Evolutionary conservation across 2,797 vertebrate genomes (phyloP), one percentile per base, ranked within the genome.

Genomic region (Neostethus bicornis): DNA sequence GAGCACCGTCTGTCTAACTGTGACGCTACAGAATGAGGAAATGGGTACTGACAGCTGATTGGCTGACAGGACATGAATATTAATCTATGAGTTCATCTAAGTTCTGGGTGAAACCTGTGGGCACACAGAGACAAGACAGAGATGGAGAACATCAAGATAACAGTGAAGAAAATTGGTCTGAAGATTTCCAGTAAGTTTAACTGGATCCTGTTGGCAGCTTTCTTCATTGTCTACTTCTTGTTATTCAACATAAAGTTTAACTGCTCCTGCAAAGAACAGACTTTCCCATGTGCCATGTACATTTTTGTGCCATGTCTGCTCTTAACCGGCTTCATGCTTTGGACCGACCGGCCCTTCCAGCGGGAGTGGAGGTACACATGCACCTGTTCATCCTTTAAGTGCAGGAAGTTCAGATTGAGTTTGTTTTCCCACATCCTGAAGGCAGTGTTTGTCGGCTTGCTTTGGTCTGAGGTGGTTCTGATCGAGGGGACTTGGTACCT

Each of bases 301-400:
- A 0, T 52, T 16, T 0, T 9, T 41, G 25, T 52, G 14, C 50
- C 50, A 9, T 52, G 23, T 29, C 20, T 52, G 1, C 14, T 52
- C 2, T 41, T 41, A 3, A 28, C 0, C 8, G 1, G 26, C 14
- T 28, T 52, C 26, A 25, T n/a, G 4, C 50, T 52, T 35, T 52
- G 50, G 50, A 17, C 0, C 17, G 50, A 52, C 0, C 2, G 29
- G 17, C 0, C 0, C 0, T 52, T 39, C 12, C 20, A 39, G 5
- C 0, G 12, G 29, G 7, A 19, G 16, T 52, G 4, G 25, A 41
- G 20, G 10, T 52, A 52, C 9, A 10, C 37, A 5, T 51, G 9
- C 0, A 38, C 1, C 21, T 51, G n/a, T 1, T 11, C 20, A 25
- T 19, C 31, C 14, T 1, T 5, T 1, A 9, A 13, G 16, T 4